These are phyloP conservation scores for Calycopis cecrops DNA, from an alignment of 1,140 invertebrate species.

Conservation along the genomic window DNA sequence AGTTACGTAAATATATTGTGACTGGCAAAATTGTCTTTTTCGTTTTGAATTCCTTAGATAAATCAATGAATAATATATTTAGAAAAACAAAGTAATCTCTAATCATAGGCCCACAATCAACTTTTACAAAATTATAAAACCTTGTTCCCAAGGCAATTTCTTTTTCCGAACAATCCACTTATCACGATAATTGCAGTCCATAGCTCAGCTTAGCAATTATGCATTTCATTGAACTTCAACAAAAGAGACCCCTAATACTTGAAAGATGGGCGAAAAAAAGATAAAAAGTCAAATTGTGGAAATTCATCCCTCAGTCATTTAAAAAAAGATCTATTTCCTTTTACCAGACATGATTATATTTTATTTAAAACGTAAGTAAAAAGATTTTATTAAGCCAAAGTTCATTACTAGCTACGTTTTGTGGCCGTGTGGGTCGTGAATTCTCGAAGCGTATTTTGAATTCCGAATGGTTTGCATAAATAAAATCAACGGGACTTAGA, in stretches of 20 bases:
- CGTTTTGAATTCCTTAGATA: no score
- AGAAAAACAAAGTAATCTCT: no score
- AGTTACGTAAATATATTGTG: no score
- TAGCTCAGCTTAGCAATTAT: constrained; percentile 5
- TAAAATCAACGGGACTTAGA: constrained; percentile 5
- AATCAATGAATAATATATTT: no score
- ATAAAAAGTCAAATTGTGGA: not conserved
- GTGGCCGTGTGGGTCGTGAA: not conserved
- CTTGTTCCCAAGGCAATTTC: no score
- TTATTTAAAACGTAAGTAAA: no score
- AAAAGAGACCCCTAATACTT: not conserved
- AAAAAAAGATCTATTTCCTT: not conserved
- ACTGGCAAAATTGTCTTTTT: no score
- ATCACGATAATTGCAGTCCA: no score
- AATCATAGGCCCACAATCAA: no score
- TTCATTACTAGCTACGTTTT: constrained; percentile 4
- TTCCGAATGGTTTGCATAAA: not conserved
- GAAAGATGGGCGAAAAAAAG: not conserved
- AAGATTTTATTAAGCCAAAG: not conserved
- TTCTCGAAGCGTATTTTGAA: no score
- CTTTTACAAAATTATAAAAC: no score
- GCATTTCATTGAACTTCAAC: not conserved
- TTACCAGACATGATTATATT: not conserved
- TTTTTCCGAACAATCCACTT: no score
- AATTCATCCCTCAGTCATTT: constrained; percentile 1